These are phyloP conservation scores for Potorous gilbertii DNA, from an alignment of 2,797 vertebrate species.

Conservation along the genomic window DNA sequence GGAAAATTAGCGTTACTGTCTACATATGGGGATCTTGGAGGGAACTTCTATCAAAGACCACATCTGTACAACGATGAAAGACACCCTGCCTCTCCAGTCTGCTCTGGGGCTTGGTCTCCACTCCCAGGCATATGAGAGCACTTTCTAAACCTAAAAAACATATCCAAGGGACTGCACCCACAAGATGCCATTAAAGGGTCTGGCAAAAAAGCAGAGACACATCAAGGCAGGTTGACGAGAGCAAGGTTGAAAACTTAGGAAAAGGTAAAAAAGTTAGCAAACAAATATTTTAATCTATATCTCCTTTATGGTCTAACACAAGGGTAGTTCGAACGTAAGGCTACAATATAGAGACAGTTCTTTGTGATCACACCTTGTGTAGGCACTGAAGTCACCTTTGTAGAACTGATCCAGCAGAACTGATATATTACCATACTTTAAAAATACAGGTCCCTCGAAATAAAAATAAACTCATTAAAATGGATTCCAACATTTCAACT, in stretches of 20 bases:
- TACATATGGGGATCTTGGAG: constrained; percentile 25
- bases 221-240: not conserved
- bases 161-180: not conserved
- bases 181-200: constrained; percentile 39
- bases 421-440: constrained; percentile 63
- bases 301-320: not conserved
- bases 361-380: constrained; percentile 53
- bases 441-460: constrained; percentile 49
- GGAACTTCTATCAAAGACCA: constrained; percentile 19
- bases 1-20: constrained; percentile 46
- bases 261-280: constrained; percentile 41
- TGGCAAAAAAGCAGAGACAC: not conserved
- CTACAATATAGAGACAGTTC: not conserved
- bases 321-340: constrained; percentile 28
- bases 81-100: not conserved
- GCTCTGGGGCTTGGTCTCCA: constrained; percentile 21
- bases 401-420: constrained; percentile 27
- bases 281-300: not conserved
- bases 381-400: constrained; percentile 59
- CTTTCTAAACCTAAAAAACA: not conserved
- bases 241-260: constrained; percentile 51
- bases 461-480: not conserved
- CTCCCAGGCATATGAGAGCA: not conserved
- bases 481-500: constrained; percentile 27
- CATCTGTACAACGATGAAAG: constrained; percentile 2